Base-by-base conservation (phyloP, 2,888 invertebrate species). In the Phaedon cochleariae region DNA sequence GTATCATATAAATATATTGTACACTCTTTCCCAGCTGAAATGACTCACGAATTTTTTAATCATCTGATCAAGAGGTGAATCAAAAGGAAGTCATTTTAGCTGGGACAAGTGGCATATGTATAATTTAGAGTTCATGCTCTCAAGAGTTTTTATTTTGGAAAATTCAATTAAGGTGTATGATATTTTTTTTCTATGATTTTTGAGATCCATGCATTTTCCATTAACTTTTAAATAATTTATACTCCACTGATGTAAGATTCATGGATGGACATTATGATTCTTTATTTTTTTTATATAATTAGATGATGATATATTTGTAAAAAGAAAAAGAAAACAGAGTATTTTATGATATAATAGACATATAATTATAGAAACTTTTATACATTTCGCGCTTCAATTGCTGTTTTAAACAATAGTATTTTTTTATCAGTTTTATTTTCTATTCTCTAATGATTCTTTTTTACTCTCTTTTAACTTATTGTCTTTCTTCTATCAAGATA, bases 141-240 rank as follows among this genome's bases (percentile, higher is more conserved):
- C 54, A 62, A 59, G 53, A 59, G 54, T 69, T 67, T 69, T 69
- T 67, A 69, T 67, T 67, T 69, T 69, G 69, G 67, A 63, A 69
- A 67, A 62, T 67, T 69, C 63, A 62, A 52, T 59, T 58, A 41
- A 59, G 51, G 66, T 67, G 64, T 66, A 69, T 67, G 49, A 55
- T 51, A 49, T 49, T 57, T 45, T 62, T 49, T 64, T 49, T 34
- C 12, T 10, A 34, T 52, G 34, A 59, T 49, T 48, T 17, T 48
- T 17, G 48, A 46, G 41, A 26, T 51, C 58, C 63, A 60, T 67
- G 63, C 59, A 63, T 60, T 63, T 60, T 67, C 57, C 62, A 63
- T 67, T 67, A 59, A 46, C 26, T 26, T 7, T 63, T 37, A 58
- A 46, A 48, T 46, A 53, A 21, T 59, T 45, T 54, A 64, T 64